Percentiles rank a stretch among this genome's conserved stretches.
phyloP scores from a whole-genome alignment of 2,797 vertebrate species.

The Rachycentron canadum region DNA sequence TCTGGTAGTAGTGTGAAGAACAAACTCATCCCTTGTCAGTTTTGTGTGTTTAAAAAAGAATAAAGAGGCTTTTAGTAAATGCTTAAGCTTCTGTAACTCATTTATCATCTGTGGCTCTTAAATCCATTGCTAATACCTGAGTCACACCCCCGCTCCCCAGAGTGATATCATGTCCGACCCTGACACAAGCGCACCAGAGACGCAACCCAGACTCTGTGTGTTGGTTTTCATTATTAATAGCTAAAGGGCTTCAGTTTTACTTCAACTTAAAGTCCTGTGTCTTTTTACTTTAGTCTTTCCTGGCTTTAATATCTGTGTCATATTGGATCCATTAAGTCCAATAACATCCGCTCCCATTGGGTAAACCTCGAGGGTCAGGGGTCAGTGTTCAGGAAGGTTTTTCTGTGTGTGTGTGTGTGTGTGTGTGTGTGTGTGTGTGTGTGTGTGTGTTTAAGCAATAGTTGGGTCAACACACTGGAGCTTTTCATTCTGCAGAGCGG shows the following conservation, averaged over 20 bases:
- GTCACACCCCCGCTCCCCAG: not conserved
- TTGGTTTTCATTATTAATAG: constrained; percentile 42
- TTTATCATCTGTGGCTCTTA: not conserved
- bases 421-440: constrained; percentile 18
- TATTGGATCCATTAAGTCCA: constrained; percentile 72
- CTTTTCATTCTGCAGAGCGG: constrained; percentile 34
- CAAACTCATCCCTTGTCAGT: not conserved
- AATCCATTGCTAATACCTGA: constrained; percentile 13
- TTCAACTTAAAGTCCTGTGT: not conserved
- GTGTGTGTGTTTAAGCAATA: not conserved
- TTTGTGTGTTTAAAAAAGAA: not conserved
- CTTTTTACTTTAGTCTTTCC: constrained; percentile 2
- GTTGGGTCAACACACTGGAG: constrained; percentile 32
- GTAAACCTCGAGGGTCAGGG: constrained; percentile 59
- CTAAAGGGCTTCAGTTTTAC: constrained; percentile 33
- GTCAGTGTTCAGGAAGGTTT: constrained; percentile 43
- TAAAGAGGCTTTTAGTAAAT: not conserved
- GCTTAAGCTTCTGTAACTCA: not conserved
- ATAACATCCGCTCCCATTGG: constrained; percentile 76
- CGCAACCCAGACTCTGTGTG: constrained; percentile 15
- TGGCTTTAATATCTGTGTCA: constrained; percentile 49
- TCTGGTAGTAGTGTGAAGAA: not conserved
- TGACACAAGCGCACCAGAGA: not conserved
- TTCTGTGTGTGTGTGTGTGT: constrained; percentile 1
- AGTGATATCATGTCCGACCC: not conserved